Conservation (phyloP, 2,113 vertebrate species). For the Scartelaos histophorus region DNA sequence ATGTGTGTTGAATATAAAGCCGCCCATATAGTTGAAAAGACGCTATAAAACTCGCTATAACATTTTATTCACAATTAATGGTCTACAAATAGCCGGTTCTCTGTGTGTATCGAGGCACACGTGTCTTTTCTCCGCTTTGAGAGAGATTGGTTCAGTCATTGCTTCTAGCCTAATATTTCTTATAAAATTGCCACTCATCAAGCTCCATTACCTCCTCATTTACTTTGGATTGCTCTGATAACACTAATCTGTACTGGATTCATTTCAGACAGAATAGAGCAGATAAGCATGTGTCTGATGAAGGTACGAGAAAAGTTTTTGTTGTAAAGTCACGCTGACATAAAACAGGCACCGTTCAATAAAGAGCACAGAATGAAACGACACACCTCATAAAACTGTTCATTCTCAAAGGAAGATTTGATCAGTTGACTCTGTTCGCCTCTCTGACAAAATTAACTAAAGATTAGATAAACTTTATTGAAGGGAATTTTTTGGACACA, state of each 20-base stretch:
- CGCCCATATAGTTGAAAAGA: no score
- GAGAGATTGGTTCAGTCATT: background rate
- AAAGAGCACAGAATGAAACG: background rate
- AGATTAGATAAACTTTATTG: no score
- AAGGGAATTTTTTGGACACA: no score
- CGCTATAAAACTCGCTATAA: no score
- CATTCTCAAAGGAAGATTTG: background rate
- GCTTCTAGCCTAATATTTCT: background rate
- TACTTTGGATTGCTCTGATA: slow-evolving; percentile 22
- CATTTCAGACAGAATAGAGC: background rate
- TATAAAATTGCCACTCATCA: slow-evolving; percentile 24
- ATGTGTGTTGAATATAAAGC: no score
- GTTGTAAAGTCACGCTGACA: background rate
- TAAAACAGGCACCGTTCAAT: background rate
- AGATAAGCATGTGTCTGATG: background rate
- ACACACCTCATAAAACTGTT: background rate
- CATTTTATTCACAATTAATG: no score
- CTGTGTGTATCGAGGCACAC: no score
- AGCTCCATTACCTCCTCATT: slow-evolving; percentile 21
- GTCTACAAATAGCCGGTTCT: no score
- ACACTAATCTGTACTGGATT: background rate
- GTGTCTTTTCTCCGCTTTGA: no score
- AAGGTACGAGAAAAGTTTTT: background rate
- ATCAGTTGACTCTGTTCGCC: background rate
- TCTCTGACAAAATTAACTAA: no score